Conservation (phyloP, 2,113 vertebrate genomes). For the Rostratula benghalensis region DNA sequence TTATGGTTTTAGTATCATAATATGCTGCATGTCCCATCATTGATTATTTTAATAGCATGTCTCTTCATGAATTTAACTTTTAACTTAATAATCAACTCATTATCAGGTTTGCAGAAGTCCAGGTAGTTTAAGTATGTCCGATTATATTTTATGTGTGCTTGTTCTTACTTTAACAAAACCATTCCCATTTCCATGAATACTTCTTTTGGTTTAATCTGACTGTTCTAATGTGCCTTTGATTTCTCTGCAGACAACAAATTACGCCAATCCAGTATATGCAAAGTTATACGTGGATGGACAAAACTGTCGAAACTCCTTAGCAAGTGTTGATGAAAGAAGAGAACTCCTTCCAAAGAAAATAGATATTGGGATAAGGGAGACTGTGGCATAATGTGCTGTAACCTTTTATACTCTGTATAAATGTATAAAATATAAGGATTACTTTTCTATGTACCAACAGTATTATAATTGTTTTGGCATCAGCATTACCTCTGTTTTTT, state of each 20-base stretch:
- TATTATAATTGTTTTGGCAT: conserved; percentile 89
- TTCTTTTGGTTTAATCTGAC: neutral
- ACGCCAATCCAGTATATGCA: conserved; percentile 98
- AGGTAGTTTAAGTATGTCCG: conserved; percentile 26
- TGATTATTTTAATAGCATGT: conserved; percentile 57
- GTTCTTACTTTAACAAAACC: conserved; percentile 21
- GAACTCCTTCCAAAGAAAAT: conserved; percentile 99
- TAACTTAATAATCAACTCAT: conserved; percentile 51
- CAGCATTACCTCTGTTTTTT: conserved; percentile 87
- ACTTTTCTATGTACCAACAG: conserved; percentile 96
- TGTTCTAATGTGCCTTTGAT: neutral
- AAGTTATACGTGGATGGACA: conserved; percentile 96
- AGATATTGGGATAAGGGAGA: conserved; percentile 98
- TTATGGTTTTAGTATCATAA: conserved; percentile 8
- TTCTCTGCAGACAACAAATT: conserved; percentile 90
- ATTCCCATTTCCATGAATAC: neutral
- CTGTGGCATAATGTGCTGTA: conserved; percentile 94
- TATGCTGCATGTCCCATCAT: conserved; percentile 49
- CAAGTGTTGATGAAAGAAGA: conserved; percentile 96
- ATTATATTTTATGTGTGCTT: conserved; percentile 1
- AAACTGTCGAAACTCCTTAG: conserved; percentile 96
- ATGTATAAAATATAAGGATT: conserved; percentile 93
- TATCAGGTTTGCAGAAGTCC: conserved; percentile 31
- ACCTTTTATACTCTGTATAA: conserved; percentile 96
- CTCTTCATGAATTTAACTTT: neutral